These are phyloP conservation scores for Tenthredo distinguenda DNA, from an alignment of 2,888 invertebrate genomes.

Conservation along the genomic window DNA sequence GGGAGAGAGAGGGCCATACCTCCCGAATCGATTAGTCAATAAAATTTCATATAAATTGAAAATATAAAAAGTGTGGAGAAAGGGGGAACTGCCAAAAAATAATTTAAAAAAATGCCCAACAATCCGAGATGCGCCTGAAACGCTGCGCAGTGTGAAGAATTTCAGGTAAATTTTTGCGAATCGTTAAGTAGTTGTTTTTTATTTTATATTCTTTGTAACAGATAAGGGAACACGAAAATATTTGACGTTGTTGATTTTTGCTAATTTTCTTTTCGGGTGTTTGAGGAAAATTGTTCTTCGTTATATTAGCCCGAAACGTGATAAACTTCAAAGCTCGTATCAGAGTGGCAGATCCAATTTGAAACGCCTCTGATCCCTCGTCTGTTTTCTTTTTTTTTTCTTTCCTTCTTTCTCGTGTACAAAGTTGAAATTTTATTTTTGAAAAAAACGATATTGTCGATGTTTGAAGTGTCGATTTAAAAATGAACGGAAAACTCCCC, in stretches of 20 bases:
- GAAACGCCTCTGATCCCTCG: neutral
- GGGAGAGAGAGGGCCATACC: neutral
- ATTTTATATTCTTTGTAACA: neutral
- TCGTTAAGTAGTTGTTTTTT: neutral
- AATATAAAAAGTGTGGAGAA: neutral
- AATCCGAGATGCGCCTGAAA: conserved; percentile 1
- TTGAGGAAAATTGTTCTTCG: neutral
- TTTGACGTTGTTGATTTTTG: neutral
- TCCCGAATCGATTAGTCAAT: conserved; percentile 15
- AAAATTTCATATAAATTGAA: neutral
- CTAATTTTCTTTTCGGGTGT: neutral
- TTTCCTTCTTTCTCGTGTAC: neutral
- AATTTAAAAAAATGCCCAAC: neutral
- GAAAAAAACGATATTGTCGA: neutral
- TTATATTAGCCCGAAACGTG: neutral
- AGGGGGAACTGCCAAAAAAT: neutral
- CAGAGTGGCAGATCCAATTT: neutral
- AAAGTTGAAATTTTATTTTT: neutral
- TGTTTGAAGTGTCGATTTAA: neutral
- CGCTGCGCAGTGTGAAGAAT: conserved; percentile 8
- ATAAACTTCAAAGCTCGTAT: neutral
- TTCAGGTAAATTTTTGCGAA: neutral
- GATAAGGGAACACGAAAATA: neutral
- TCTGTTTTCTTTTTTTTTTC: neutral
- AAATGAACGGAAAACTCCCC: neutral